Evolutionary conservation across 2,113 vertebrate genomes (phyloP).

Genomic region (Microtus montanus): DNA sequence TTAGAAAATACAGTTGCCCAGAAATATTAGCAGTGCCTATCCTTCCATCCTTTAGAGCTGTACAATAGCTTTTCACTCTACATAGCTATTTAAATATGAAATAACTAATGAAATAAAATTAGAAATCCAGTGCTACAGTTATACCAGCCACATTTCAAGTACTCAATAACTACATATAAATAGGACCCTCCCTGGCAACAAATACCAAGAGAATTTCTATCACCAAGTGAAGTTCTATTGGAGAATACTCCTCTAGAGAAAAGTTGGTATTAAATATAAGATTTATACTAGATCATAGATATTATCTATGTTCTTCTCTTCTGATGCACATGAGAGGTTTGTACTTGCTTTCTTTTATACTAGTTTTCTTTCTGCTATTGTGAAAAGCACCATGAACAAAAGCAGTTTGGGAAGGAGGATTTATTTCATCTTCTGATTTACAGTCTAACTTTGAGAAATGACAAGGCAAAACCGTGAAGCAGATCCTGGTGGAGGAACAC

Average conservation of each 20-base stretch:
- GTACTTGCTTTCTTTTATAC: not conserved
- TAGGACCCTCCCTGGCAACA: not conserved
- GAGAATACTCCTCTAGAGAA: not conserved
- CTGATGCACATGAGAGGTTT: not conserved
- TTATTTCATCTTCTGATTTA: not conserved
- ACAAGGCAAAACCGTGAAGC: not conserved
- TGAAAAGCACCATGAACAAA: not conserved
- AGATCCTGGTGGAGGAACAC: not conserved
- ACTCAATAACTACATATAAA: not conserved
- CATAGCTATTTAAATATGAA: not conserved
- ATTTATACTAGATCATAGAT: not conserved
- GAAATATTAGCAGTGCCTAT: not conserved
- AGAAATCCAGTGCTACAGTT: not conserved
- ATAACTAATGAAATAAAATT: constrained; percentile 27
- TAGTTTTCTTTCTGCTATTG: not conserved
- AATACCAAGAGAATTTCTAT: not conserved
- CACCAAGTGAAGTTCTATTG: not conserved
- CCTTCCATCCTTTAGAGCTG: not conserved
- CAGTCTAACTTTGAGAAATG: not conserved
- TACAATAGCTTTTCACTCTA: not conserved
- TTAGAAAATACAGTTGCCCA: not conserved
- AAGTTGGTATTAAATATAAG: not conserved
- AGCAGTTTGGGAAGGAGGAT: not conserved
- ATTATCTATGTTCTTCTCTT: not conserved
- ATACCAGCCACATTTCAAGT: not conserved